Conservation (phyloP, 2,797 vertebrate genomes). For the Cottoperca gobio region DNA sequence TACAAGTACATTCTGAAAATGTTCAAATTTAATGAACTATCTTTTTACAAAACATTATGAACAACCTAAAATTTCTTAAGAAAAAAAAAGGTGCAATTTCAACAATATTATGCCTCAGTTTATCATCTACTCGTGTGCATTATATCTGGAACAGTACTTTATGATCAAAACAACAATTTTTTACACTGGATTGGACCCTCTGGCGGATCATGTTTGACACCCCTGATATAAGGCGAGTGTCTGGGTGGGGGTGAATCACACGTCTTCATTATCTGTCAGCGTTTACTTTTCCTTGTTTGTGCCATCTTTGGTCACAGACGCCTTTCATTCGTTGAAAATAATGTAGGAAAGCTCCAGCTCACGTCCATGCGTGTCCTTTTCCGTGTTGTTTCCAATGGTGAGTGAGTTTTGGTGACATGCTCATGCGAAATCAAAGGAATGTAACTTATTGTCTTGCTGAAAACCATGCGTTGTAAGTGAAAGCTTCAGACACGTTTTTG, state of each 20-base stretch:
- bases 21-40: too few species aligned
- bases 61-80: too few species aligned
- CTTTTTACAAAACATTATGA: too few species aligned
- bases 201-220: too few species aligned
- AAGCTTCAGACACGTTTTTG: conserved; percentile 87
- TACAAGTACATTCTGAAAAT: too few species aligned
- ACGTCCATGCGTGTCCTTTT: conserved; percentile 55
- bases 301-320: conserved; percentile 81
- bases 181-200: too few species aligned
- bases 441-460: conserved; percentile 79
- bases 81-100: too few species aligned
- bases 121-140: too few species aligned
- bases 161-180: too few species aligned
- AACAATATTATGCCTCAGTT: too few species aligned
- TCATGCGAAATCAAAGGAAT: conserved; percentile 97
- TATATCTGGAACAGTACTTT: too few species aligned
- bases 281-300: conserved; percentile 48
- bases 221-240: conserved; percentile 95
- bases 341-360: conserved; percentile 70
- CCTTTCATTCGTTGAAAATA: conserved; percentile 65
- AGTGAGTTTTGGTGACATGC: conserved; percentile 92
- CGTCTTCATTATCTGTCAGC: conserved; percentile 81
- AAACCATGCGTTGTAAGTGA: conserved; percentile 93
- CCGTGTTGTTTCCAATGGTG: conserved; percentile 81
- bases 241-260: conserved; percentile 86